A percentile compares a stretch with the other conserved stretches of the same genome.
Evolutionary conservation across 2,888 invertebrate species (phyloP).

Genomic region (Pristionchus exspectatus): DNA sequence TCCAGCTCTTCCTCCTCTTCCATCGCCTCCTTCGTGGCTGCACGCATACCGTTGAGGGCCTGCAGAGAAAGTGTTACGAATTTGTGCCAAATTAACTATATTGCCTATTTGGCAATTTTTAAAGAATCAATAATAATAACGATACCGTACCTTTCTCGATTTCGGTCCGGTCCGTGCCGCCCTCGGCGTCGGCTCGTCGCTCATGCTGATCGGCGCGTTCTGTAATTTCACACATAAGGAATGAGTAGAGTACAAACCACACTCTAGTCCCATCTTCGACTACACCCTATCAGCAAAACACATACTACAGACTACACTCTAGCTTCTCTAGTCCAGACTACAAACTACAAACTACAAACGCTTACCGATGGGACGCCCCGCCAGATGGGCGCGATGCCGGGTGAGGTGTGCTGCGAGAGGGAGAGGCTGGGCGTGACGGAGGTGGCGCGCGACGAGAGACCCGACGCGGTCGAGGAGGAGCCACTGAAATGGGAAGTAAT

Average conservation of each 20-base stretch:
- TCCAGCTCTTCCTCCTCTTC: not conserved
- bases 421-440: constrained; percentile 10
- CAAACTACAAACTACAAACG: not conserved
- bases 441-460: constrained; percentile 25
- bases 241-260: not conserved
- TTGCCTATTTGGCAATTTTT: too few species aligned
- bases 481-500: not conserved
- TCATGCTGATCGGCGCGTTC: constrained; percentile 5
- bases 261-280: not conserved
- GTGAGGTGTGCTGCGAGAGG: not conserved
- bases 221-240: not conserved
- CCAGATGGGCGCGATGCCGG: not conserved
- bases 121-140: not conserved
- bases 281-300: not conserved
- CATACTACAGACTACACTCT: too few species aligned
- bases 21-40: not conserved
- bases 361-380: not conserved
- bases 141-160: not conserved
- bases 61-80: too few species aligned
- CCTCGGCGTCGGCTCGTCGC: constrained; percentile 5
- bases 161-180: not conserved
- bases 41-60: too few species aligned
- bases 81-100: too few species aligned
- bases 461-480: not conserved
- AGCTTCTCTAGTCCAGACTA: not conserved